Base-by-base conservation (phyloP, 30 jellyfish, hydroid and myxozoan genomes). In the Cassiopea xamachana region DNA sequence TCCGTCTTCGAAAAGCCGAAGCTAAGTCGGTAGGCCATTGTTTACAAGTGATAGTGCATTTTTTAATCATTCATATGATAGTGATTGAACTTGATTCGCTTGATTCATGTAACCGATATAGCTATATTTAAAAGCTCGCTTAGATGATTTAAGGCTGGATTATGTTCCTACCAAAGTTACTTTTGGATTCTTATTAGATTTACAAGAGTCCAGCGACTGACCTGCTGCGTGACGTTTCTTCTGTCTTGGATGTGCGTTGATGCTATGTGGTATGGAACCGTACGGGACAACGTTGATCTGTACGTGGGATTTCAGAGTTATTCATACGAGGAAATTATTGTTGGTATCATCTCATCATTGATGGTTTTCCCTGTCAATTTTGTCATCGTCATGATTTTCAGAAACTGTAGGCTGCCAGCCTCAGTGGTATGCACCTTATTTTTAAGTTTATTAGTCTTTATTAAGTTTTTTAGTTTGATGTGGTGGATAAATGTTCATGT, bases 261-360 rank as follows among this genome's bases (percentile, higher is more conserved):
- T 85, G 99, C 99, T 9, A 92, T 92, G 98, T 96, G 99, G 99
- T 96, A 80, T 74, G 98, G 93, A 27, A 96, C 93, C 6, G 95
- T 93, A n/a, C 94, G 97, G 15, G 95, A 84, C 13, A 43, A 92
- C 44, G 91, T 89, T 47, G 99, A 96, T 82, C 55, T 96, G 43
- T 89, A 84, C 73, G 85, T 96, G 62, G 99, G 99, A 45, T 82
- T 96, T 75, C 85, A 91, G 79, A 94, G 98, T 17, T 89, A 78
- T 79, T 91, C 99, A 5, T 88, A 82, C 78, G 98, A 96, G 89
- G 99, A 96, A 84, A 84, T 96, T 9, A 48, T 92, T 75, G 93
- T 96, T 86, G 97, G 98, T n/a, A 83, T 87, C n/a, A 92, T 96
- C 51, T 88, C 96, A n/a, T 92, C 94, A 1, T 75, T 90, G 48